These are phyloP conservation scores for Atlantisia rogersi DNA, from an alignment of 2,113 vertebrate genomes.

Conservation along the genomic window DNA sequence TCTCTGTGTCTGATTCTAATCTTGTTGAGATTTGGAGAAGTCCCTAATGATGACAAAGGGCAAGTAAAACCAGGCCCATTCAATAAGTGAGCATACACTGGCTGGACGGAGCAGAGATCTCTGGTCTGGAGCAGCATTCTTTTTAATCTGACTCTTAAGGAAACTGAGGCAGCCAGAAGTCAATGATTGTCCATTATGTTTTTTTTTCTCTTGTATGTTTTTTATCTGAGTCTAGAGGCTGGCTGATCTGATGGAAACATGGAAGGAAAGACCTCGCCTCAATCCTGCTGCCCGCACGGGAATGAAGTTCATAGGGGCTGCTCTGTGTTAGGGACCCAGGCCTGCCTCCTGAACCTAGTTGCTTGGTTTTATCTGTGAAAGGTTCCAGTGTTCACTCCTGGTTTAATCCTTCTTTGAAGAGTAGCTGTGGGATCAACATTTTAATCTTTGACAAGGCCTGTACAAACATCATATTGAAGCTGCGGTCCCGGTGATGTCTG, in stretches of 20 bases:
- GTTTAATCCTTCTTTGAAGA: neutral
- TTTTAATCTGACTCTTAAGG: neutral
- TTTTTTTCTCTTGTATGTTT: neutral
- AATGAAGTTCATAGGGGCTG: neutral
- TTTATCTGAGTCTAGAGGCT: neutral
- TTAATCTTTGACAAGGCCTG: neutral
- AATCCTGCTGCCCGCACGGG: rapidly evolving
- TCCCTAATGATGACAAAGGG: neutral
- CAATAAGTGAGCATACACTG: neutral
- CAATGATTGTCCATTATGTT: neutral
- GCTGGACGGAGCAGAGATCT: neutral
- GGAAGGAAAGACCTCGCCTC: neutral
- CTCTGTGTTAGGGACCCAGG: neutral
- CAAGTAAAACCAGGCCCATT: neutral
- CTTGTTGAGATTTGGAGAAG: neutral
- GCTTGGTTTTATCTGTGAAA: neutral
- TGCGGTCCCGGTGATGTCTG: neutral
- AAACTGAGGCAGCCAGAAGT: neutral
- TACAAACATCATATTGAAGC: neutral
- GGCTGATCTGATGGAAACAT: neutral
- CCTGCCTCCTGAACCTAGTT: neutral
- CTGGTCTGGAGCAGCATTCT: neutral
- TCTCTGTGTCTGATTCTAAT: neutral
- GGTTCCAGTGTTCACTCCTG: neutral
- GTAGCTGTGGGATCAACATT: neutral